Conservation (phyloP, 2,797 vertebrate species). For the Champsocephalus gunnari region DNA sequence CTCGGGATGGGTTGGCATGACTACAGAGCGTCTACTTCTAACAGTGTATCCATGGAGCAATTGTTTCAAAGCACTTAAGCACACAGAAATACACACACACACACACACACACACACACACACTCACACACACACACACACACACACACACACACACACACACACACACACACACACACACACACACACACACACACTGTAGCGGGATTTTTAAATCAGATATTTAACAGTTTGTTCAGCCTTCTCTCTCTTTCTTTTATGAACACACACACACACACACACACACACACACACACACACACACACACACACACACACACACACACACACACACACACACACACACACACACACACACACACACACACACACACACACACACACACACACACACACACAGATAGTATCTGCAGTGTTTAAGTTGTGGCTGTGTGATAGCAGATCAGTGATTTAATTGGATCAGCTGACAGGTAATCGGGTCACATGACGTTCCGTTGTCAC, state of each 20-base stretch:
- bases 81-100: neutral
- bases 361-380: conserved; percentile 23
- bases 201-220: too few relatives aligned
- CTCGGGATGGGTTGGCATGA: conserved; percentile 61
- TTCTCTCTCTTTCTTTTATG: neutral
- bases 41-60: conserved; percentile 45
- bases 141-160: conserved; percentile 28
- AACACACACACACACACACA: neutral
- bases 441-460: conserved; percentile 61
- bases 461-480: conserved; percentile 41
- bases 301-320: conserved; percentile 23
- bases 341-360: conserved; percentile 5
- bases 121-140: conserved; percentile 3
- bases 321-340: neutral
- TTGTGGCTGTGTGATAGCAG: conserved; percentile 31
- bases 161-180: conserved; percentile 1
- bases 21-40: conserved; percentile 37
- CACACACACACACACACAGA: conserved; percentile 29
- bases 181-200: conserved; percentile 11
- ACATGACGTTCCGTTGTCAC: conserved; percentile 46
- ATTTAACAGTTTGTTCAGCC: too few relatives aligned
- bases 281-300: neutral
- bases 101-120: conserved; percentile 3
- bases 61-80: conserved; percentile 18
- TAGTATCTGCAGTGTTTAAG: conserved; percentile 34